Evolutionary conservation across 2,113 vertebrate genomes (phyloP).

Genomic region (Bostrychus sinensis): DNA sequence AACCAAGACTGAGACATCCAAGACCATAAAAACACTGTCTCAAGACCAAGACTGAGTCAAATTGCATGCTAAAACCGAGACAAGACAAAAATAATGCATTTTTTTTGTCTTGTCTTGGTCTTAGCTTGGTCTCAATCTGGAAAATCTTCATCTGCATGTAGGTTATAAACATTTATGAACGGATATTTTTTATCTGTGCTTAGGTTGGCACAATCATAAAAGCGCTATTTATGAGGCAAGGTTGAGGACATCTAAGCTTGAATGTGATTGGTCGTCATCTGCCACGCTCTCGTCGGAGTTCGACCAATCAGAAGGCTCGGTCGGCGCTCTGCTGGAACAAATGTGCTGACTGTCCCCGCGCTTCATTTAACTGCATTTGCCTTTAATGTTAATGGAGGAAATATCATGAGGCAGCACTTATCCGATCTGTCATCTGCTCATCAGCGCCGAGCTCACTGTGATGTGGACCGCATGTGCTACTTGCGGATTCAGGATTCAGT

Average conservation of each 20-base stretch:
- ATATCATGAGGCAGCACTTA: constrained; percentile 5
- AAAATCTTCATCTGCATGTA: no score
- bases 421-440: neutral
- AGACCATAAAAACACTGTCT: no score
- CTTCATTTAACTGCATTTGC: constrained; percentile 9
- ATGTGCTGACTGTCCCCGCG: neutral
- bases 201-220: neutral
- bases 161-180: neutral
- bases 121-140: no score
- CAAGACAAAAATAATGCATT: no score
- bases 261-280: neutral
- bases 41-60: no score
- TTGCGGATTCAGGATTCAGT: neutral
- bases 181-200: no score
- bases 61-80: no score
- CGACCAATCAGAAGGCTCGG: neutral
- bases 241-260: constrained; percentile 1
- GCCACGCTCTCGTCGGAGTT: neutral
- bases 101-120: no score
- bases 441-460: neutral
- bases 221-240: neutral
- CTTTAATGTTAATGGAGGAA: constrained; percentile 5
- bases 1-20: no score
- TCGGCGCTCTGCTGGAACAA: neutral
- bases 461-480: neutral